Base-by-base conservation (phyloP, 1,140 invertebrate genomes). In the Aethina tumida region DNA sequence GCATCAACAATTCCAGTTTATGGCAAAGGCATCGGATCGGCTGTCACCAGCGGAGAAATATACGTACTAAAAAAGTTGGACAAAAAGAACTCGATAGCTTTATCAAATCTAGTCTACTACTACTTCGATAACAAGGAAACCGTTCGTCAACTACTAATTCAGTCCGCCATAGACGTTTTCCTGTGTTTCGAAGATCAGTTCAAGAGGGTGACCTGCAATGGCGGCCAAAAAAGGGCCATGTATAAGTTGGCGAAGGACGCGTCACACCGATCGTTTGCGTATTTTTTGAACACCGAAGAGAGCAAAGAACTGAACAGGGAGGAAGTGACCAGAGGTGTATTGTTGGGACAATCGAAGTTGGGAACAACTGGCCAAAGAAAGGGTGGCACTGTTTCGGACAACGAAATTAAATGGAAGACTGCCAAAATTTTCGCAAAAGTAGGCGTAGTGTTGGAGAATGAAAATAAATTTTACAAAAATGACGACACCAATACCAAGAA, bases 241-340 rank as follows among this genome's bases (percentile, higher is more conserved):
- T 25, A 45, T 15, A 45, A 45, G 32, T 42, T 45, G 21, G 43
- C 39, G 13, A 36, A 37, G 16, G 43, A 45, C 26, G 39, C 43
- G 8, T 20, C 32, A 5, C 24, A 45, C 21, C 31, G 43, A 31
- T 31, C 37, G n/a, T 41, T 45, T 19, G 24, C 20, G 24, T 30
- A 41, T 10, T 28, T 45, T 3, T 16, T 41, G 5, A 16, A 36
- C 3, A 37, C 12, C 8, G 19, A 29, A 5, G 24, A 28, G 16
- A 27, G 10, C 6, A 28, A 35, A 29, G 17, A 28, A 29, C 3
- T 36, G 8, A 29, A 24, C 7, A 36, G 19, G 24, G 18, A 26
- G n/a, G 40, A 41, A 26, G 7, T 41, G 7, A 41, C 25, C n/a
- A 41, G 29, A 35, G 39, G 32, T 32, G 32, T 34, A n/a, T 5